Evolutionary conservation across 2,113 vertebrate genomes (phyloP), one percentile per base, ranked within the genome.

Genomic region (Oxygymnocypris stewartii): DNA sequence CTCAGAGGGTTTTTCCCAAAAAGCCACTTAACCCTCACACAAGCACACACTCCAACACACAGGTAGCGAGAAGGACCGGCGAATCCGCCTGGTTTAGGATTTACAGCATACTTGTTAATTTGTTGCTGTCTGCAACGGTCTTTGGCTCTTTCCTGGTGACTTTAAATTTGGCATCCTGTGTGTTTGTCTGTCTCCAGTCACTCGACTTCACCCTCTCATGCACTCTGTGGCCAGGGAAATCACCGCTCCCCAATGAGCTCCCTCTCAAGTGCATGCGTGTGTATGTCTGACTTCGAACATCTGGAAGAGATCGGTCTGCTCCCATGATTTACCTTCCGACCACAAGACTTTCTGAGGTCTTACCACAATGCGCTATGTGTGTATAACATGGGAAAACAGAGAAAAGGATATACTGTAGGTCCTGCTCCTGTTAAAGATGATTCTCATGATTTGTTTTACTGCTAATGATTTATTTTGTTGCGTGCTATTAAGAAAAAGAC

Each of bases 171-270:
- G 63, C 63, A 63, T 83, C 61, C 54, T 75, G 42, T 89, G 89
- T 86, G 90, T 91, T 90, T 92, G 90, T 90, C 91, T 90, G 90
- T 92, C 92, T 93, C 93, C 93, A 93, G 93, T 92, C 92, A 92
- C 92, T 92, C 35, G 90, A 92, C 93, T 92, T 94, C 93, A 94
- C 93, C 92, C 93, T 93, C 90, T 90, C 90, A 88, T 94, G 94
- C 94, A 92, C 92, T 94, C 93, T 94, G 94, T 81, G 95, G 94
- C 94, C 89, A 93, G 93, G 94, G 94, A 95, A 95, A 94, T 94
- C 93, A 95, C 94, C 92, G 92, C 93, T 94, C 94, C 93, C 93
- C 94, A 93, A 89, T 91, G 91, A 90, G 90, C 87, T 92, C 94
- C 91, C 94, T 94, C 94, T 94, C 90, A 84, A 81, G 85, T 89